Percentiles rank a stretch among this genome's conserved stretches.
Evolutionary conservation across 2,888 invertebrate genomes (phyloP).

Genomic region (Acleris holmiana): DNA sequence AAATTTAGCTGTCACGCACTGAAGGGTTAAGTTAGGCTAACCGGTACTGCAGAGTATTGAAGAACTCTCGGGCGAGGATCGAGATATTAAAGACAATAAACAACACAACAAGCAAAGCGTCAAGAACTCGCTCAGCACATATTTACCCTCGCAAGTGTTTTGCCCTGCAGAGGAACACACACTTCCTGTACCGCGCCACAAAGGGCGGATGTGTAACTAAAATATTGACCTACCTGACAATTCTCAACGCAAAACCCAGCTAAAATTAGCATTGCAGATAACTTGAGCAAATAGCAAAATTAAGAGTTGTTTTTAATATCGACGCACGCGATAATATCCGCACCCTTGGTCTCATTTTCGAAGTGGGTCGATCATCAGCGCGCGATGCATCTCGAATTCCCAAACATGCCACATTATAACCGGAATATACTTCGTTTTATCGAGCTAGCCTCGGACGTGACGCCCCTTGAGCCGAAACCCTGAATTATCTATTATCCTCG

Average conservation of each 20-base stretch:
- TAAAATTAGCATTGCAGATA: constrained; percentile 24
- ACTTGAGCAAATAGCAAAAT: constrained; percentile 14
- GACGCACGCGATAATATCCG: constrained; percentile 13
- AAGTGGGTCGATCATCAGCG: constrained; percentile 27
- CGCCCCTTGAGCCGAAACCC: constrained; percentile 60
- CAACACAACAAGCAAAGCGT: too few relatives aligned
- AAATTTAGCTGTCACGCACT: too few relatives aligned
- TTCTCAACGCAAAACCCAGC: constrained; percentile 4
- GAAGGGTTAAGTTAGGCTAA: too few relatives aligned
- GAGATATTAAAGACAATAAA: too few relatives aligned
- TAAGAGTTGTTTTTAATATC: constrained; percentile 12
- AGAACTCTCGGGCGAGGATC: too few relatives aligned
- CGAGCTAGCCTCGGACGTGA: constrained; percentile 65
- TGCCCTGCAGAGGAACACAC: constrained; percentile 52
- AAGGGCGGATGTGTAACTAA: constrained; percentile 64
- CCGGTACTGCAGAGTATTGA: too few relatives aligned
- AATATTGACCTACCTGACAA: constrained; percentile 60
- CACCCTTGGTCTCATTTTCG: constrained; percentile 31
- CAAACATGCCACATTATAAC: constrained; percentile 36
- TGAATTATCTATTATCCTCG: constrained; percentile 44
- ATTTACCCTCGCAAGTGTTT: constrained; percentile 22
- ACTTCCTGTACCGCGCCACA: constrained; percentile 58
- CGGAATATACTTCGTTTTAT: constrained; percentile 43
- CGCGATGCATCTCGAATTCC: constrained; percentile 33
- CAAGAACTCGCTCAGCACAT: neutral